phyloP scores from a whole-genome alignment of 2,797 vertebrate genomes.

The Numenius phaeopus region DNA sequence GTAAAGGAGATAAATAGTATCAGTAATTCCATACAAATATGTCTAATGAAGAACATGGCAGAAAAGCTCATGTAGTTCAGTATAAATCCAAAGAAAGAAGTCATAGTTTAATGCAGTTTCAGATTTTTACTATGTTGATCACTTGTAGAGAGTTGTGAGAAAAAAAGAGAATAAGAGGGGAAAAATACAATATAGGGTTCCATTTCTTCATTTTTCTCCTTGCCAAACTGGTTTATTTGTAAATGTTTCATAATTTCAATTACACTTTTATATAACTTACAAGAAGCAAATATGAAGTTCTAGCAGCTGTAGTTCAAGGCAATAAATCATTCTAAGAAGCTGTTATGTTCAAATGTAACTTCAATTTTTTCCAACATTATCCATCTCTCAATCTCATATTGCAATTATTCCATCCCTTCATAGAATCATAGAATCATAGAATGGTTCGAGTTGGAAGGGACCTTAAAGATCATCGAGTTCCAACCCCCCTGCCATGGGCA shows the following conservation, averaged over 20 bases:
- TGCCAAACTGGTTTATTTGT: conserved; percentile 48
- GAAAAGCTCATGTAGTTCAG: neutral
- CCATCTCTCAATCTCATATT: conserved; percentile 44
- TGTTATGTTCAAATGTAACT: conserved; percentile 74
- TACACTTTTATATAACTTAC: conserved; percentile 55
- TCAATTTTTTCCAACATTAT: conserved; percentile 60
- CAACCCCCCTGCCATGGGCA: no score
- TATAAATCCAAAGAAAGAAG: neutral
- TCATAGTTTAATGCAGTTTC: neutral
- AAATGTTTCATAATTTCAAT: conserved; percentile 63
- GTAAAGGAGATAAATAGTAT: neutral
- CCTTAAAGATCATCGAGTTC: no score
- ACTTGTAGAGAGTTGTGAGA: neutral
- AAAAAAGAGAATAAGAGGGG: neutral
- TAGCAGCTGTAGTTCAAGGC: conserved; percentile 42
- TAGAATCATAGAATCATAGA: no score
- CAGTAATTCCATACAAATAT: neutral
- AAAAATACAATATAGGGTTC: neutral
- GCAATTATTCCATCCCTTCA: conserved; percentile 51
- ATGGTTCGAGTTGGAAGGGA: no score
- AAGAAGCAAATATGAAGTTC: conserved; percentile 44
- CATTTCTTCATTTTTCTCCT: neutral
- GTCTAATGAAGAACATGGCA: neutral
- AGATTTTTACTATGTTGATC: neutral
- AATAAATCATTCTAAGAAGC: conserved; percentile 65